Evolutionary conservation across 2,888 invertebrate genomes (phyloP), one percentile per base, ranked within the genome.

Genomic region (Hyalella azteca): DNA sequence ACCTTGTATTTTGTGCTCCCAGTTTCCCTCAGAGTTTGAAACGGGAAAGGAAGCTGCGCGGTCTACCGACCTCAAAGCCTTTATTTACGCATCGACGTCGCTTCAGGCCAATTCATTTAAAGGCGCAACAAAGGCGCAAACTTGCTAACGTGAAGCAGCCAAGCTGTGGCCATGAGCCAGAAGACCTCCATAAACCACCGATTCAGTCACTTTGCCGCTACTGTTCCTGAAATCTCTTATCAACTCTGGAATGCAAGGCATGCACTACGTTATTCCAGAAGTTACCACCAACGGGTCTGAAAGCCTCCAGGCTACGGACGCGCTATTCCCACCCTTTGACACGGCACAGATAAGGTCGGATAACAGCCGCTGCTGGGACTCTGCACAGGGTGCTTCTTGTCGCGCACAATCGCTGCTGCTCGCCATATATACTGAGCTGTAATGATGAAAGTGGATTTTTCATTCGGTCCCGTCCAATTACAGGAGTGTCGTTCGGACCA

Each of bases 381-480:
- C n/a, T 54, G 29, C 19, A 11, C 78, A 19, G 73, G 81, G 26
- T 54, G 15, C 36, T 26, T 45, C 73, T 45, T 54, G 76, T 26
- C 78, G 29, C 41, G 26, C 73, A 78, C 66, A 48, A 41, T 48
- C 75, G 73, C 76, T 48, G 66, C 76, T 26, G 75, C 79, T 79
- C 78, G 79, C 81, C 79, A 77, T 82, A 78, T 82, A 80, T 82
- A 80, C 79, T 82, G 78, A 82, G 81, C 76, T 82, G 79, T 79
- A 82, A 82, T 82, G 81, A 82, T 82, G 81, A 76, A 82, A 79
- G 80, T 82, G 79, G 81, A 82, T 82, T 82, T 82, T 82, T 82
- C 81, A 82, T 82, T 82, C 78, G 78, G 60, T 80, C 78, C 78
- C 77, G 79, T 82, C 81, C 81, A 82, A 82, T 82, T 82, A 82